A percentile compares a stretch with the other conserved stretches of the same genome.
Evolutionary conservation across 2,113 vertebrate species (phyloP).

Genomic region (Aleadryas rufinucha): DNA sequence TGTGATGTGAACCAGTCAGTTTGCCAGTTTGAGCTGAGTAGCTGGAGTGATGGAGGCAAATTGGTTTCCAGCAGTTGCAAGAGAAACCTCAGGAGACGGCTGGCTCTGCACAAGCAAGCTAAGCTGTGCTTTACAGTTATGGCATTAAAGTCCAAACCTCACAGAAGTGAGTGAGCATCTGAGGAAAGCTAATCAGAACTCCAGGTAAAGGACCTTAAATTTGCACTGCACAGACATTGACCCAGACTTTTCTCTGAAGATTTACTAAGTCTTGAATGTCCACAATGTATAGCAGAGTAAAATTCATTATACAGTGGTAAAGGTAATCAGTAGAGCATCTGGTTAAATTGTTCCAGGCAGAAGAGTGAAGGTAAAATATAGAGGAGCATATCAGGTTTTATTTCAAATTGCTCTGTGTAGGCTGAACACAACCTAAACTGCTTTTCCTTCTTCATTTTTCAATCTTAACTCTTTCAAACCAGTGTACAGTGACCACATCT

Average conservation of each 20-base stretch:
- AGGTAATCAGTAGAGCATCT: conserved; percentile 47
- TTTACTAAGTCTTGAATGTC: conserved; percentile 38
- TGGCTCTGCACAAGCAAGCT: conserved; percentile 50
- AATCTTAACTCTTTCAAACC: conserved; percentile 19
- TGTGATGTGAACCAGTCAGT: conserved; percentile 54
- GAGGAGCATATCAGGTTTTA: neutral
- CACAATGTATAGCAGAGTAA: conserved; percentile 20
- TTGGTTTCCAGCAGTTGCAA: conserved; percentile 57
- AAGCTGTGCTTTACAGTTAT: conserved; percentile 59
- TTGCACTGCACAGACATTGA: conserved; percentile 45
- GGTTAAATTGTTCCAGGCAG: conserved; percentile 48
- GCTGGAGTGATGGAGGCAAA: conserved; percentile 57
- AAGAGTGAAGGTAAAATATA: conserved; percentile 36
- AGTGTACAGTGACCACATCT: neutral
- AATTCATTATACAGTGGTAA: conserved; percentile 40
- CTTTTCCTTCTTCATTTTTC: conserved; percentile 10
- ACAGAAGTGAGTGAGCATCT: conserved; percentile 62
- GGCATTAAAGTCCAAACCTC: conserved; percentile 59
- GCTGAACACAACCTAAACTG: neutral
- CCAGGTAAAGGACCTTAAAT: conserved; percentile 59
- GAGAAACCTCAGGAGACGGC: conserved; percentile 60
- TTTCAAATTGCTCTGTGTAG: conserved; percentile 7
- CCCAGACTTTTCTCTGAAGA: conserved; percentile 16
- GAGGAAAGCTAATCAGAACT: conserved; percentile 64
- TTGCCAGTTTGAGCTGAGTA: conserved; percentile 32